A percentile compares a stretch with the other conserved stretches of the same genome.
These are phyloP conservation scores for Mastomys coucha DNA, from an alignment of 2,113 vertebrate genomes.

Conservation along the genomic window DNA sequence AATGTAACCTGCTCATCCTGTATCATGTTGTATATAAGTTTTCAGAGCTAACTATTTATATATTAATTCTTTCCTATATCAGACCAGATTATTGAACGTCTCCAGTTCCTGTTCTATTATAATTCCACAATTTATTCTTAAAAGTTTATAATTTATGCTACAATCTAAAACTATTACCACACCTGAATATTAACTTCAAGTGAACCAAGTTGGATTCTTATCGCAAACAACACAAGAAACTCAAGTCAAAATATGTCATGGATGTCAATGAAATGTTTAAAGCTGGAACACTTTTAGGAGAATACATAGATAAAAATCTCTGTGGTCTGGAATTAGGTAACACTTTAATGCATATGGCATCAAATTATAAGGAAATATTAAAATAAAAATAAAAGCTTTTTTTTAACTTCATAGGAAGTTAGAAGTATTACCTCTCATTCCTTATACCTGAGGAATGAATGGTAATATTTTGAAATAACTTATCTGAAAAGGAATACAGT, in stretches of 20 bases:
- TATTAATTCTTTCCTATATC: neutral
- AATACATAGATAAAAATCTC: neutral
- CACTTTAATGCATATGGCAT: neutral
- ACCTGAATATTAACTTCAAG: neutral
- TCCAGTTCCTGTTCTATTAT: neutral
- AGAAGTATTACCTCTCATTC: no score
- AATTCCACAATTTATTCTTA: neutral
- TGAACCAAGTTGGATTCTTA: neutral
- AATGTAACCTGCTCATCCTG: neutral
- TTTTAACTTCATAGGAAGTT: neutral
- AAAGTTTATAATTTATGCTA: neutral
- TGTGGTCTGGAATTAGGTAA: neutral
- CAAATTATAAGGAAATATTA: neutral
- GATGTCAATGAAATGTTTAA: neutral
- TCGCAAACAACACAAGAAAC: neutral
- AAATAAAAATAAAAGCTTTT: neutral
- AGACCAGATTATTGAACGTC: neutral
- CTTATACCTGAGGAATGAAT: neutral
- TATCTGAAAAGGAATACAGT: neutral
- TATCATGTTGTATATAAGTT: neutral
- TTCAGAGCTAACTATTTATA: neutral
- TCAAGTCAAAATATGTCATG: neutral
- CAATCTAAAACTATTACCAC: neutral
- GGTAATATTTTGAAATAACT: neutral
- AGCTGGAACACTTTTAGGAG: neutral